These are phyloP conservation scores for Melanotus villosus DNA, from an alignment of 2,888 invertebrate genomes.

Conservation along the genomic window DNA sequence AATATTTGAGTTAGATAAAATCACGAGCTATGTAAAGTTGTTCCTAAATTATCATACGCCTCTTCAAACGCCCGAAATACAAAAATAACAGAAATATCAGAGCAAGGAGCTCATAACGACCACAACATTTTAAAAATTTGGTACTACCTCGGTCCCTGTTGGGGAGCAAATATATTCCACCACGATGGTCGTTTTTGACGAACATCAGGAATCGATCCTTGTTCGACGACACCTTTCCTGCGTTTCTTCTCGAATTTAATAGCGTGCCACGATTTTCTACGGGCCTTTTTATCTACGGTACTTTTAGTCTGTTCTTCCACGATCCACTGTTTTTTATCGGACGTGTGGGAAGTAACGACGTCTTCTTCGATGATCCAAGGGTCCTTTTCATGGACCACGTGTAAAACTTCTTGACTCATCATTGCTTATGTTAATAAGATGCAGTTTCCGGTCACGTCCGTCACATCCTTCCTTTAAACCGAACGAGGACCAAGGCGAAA, in stretches of 20 bases:
- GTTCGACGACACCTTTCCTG: conserved; percentile 62
- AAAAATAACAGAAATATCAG: too few species aligned
- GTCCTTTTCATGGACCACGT: conserved; percentile 66
- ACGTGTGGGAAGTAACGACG: conserved; percentile 44
- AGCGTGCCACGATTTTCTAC: conserved; percentile 68
- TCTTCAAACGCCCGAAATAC: too few species aligned
- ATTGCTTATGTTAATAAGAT: conserved; percentile 43
- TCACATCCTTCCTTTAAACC: conserved; percentile 37
- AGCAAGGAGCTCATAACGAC: background rate
- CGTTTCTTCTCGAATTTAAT: conserved; percentile 67
- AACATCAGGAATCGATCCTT: conserved; percentile 64
- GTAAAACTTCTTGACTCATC: conserved; percentile 63
- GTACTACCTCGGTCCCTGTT: conserved; percentile 80
- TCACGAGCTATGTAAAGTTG: too few species aligned
- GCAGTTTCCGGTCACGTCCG: conserved; percentile 32
- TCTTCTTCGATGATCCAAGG: conserved; percentile 65
- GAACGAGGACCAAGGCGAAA: conserved; percentile 35
- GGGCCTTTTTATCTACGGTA: conserved; percentile 66
- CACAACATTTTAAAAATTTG: conserved; percentile 3
- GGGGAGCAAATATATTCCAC: conserved; percentile 92
- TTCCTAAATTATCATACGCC: too few species aligned
- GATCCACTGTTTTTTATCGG: conserved; percentile 54
- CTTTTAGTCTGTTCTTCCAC: conserved; percentile 66
- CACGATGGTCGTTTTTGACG: conserved; percentile 86
- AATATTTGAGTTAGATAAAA: too few species aligned